Evolutionary conservation across 1,140 invertebrate species (phyloP), one percentile per base, ranked within the genome.

Genomic region (Cydia amplana): DNA sequence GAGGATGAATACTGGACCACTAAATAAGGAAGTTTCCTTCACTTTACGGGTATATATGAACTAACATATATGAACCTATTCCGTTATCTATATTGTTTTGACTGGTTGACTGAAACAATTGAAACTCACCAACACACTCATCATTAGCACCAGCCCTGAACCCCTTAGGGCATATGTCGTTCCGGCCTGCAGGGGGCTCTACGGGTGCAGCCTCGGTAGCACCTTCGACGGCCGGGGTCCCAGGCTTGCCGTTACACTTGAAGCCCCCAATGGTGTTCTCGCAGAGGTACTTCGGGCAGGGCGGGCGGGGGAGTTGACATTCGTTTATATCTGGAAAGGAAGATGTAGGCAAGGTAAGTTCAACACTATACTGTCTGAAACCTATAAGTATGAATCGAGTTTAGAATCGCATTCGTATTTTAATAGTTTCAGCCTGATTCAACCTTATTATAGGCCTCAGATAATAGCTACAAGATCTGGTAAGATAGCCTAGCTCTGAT

Each of bases 241-340:
- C 95, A 84, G 85, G 79, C 28, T 90, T 92, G 0, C 91, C 91
- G 4, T 78, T 84, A 77, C 96, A 96, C 25, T 94, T 94, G 83
- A 94, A 96, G 51, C 94, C 95, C 3, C 96, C 96, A 70, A 95
- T 94, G 0, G 95, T 96, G 82, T 97, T 97, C 36, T 96, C 91
- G 79, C 96, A 97, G 5, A 95, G 90, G 51, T 94, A 95, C 49
- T 94, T 93, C 32, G 93, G 89, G 63, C 94, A 94, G 63, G 96
- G 96, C 32, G 95, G 94, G 74, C 94, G 92, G 5, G 91, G 86
- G 4, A 87, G 79, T 3, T 93, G 83, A 79, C 96, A 97, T 88
- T 97, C 96, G 81, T 97, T 95, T 74, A 96, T 94, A 89, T 96
- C 95, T 96, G 80, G 80, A 90, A 80, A 23, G 55, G 40, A 74